Evolutionary conservation across 1,140 invertebrate genomes (phyloP).

Genomic region (Philaenus spumarius): DNA sequence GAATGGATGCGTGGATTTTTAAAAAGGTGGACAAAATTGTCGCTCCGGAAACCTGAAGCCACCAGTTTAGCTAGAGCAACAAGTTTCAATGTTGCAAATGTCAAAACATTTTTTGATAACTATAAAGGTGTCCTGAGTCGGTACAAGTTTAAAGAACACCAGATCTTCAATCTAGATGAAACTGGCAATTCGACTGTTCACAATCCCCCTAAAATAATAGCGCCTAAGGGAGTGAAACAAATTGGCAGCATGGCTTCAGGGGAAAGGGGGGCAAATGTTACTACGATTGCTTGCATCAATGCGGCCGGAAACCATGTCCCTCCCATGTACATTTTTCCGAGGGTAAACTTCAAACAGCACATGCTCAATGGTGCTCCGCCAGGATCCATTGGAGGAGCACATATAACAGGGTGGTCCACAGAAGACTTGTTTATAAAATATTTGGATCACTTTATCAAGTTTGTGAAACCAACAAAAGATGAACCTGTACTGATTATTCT

Average conservation of each 20-base stretch:
- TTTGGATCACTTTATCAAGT: constrained; percentile 7
- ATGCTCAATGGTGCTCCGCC: constrained; percentile 23
- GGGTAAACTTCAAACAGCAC: constrained; percentile 23
- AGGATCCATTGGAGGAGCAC: constrained; percentile 33
- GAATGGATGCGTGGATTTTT: constrained; percentile 38
- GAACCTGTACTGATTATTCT: constrained; percentile 26
- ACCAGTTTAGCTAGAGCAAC: constrained; percentile 16
- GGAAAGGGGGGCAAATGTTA: constrained; percentile 35
- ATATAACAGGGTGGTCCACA: constrained; percentile 39
- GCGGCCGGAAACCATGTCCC: constrained; percentile 34
- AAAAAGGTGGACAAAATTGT: constrained; percentile 33
- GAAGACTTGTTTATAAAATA: constrained; percentile 24
- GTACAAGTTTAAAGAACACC: constrained; percentile 31
- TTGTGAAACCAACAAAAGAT: constrained; percentile 6
- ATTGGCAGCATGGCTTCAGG: constrained; percentile 34
- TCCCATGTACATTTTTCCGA: constrained; percentile 40
- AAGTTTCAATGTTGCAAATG: constrained; percentile 23
- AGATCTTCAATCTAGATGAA: constrained; percentile 40
- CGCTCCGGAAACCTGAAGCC: constrained; percentile 28
- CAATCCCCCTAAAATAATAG: constrained; percentile 32
- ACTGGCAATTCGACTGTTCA: constrained; percentile 38
- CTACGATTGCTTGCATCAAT: constrained; percentile 31
- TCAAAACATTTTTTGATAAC: constrained; percentile 33
- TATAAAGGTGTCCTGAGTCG: constrained; percentile 29
- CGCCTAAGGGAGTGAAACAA: constrained; percentile 33